Conservation (phyloP, 2,113 vertebrate genomes). For the Mixornis gularis region DNA sequence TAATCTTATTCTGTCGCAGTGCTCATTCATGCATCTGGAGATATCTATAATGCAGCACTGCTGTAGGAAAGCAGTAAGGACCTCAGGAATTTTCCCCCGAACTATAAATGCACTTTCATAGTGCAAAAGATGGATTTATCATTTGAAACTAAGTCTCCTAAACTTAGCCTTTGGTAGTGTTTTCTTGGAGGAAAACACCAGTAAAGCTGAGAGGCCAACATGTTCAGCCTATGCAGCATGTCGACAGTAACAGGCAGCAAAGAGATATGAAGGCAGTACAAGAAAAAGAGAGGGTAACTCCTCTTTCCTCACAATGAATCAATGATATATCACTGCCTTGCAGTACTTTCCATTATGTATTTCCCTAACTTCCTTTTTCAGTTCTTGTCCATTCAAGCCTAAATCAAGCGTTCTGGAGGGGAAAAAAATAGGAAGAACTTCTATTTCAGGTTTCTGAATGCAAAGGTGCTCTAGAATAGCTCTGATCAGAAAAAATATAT, state of each 20-base stretch:
- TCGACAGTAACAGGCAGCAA: background rate
- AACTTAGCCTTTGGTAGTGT: background rate
- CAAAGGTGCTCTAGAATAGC: background rate
- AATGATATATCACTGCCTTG: background rate
- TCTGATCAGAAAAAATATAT: background rate
- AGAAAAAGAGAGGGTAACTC: background rate
- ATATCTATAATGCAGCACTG: background rate
- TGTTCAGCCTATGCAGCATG: background rate
- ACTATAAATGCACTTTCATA: background rate
- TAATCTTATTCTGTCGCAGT: background rate
- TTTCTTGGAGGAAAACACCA: background rate
- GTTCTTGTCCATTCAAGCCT: background rate
- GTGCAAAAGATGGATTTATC: background rate
- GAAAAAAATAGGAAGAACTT: rapidly evolving
- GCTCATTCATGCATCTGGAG: background rate
- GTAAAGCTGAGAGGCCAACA: background rate
- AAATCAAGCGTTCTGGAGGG: background rate
- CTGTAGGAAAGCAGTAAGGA: background rate
- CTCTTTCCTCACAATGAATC: background rate
- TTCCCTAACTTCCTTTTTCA: background rate
- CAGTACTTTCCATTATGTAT: background rate
- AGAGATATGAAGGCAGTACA: background rate
- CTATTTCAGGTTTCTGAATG: background rate
- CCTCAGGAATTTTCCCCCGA: background rate
- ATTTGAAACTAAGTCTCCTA: background rate